Evolutionary conservation across 2,113 vertebrate species (phyloP), one percentile per base, ranked within the genome.

Genomic region (Siniperca knerii): DNA sequence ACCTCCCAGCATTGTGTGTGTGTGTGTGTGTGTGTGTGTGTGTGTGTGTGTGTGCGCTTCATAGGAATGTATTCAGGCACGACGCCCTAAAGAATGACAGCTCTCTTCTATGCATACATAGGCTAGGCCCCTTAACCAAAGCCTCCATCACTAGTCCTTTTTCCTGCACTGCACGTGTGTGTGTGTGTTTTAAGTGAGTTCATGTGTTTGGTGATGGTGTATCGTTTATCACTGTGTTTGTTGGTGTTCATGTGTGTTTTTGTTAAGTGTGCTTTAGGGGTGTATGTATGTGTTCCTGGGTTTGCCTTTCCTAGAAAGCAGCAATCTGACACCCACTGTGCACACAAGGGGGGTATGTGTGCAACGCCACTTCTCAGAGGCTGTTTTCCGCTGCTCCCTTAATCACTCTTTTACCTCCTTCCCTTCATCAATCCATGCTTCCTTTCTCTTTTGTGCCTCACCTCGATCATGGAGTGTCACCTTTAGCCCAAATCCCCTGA

Each of bases 1-100:
- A 85, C 61, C 60, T 81, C 44, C 61, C 58, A 67, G 71, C 37
- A 40, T 18, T 44, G 46, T 74, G 55, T 64, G 46, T 73, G 66
- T 84, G 61, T 44, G 71, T 77, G 68, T 60, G 46, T 75, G 57
- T 50, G 55, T 75, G 40, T 44, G 65, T 25, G 23, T 25, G 44
- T 33, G 18, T 29, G 77, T 84, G 52, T 54, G 20, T 75, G 42
- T 52, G 48, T 74, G 48, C 71, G 74, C 67, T 79, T 80, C 71
- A 75, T 79, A 86, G 90, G 90, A 92, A 92, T 94, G 83, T 78
- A 67, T 90, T 90, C 75, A 88, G 76, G 25, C 89, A 75, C 42
- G 48, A 68, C 67, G 37, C 75, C 84, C 79, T 86, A 64, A 92
- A 88, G 89, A 92, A 89, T 85, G 89, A 87, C 88, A 78, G 81